Conservation (phyloP, 1,140 invertebrate species). For the Callitettix versicolor region DNA sequence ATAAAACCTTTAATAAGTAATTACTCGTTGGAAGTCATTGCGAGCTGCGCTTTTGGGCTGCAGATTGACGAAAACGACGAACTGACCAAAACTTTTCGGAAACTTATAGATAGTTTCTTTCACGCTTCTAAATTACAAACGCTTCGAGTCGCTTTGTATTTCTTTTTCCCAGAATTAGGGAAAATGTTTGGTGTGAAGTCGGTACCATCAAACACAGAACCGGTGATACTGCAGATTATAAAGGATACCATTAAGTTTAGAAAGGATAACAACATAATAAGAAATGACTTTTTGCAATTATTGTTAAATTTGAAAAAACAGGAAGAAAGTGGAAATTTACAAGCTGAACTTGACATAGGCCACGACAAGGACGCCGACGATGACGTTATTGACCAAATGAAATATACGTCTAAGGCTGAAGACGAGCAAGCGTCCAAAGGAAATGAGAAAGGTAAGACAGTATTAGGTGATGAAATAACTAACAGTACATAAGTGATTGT, state of each 20-base stretch:
- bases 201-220: background rate
- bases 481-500: too few relatives aligned
- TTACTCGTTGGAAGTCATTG: constrained; percentile 29
- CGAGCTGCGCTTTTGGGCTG: constrained; percentile 32
- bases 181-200: background rate
- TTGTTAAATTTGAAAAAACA: constrained; percentile 7
- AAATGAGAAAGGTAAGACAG: constrained; percentile 5
- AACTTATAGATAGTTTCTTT: constrained; percentile 3
- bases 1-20: constrained; percentile 26
- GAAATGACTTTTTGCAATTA: constrained; percentile 11
- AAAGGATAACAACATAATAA: background rate
- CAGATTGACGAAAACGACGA: constrained; percentile 1
- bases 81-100: background rate
- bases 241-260: background rate
- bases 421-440: background rate
- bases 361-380: background rate
- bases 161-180: background rate
- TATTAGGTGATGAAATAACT: too few relatives aligned
- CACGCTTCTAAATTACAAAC: background rate
- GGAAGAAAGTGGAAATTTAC: background rate
- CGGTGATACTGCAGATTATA: background rate
- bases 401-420: background rate
- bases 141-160: background rate
- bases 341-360: background rate
- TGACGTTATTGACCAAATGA: constrained; percentile 6